Evolutionary conservation across 2,888 invertebrate species (phyloP).

Genomic region (Perithous albicinctus): DNA sequence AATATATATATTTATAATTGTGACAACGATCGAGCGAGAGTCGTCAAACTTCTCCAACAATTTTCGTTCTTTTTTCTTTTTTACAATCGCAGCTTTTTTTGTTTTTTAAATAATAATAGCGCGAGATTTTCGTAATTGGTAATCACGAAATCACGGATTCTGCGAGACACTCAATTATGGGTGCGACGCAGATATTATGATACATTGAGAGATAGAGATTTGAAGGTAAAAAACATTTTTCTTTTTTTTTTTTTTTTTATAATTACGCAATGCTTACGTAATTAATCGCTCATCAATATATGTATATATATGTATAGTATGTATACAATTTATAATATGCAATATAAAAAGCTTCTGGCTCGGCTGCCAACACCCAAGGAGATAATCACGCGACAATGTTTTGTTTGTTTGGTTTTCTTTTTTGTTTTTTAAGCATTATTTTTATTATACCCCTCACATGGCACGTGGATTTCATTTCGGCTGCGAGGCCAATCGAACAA

Average conservation of each 20-base stretch:
- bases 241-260: conserved; percentile 44
- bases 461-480: conserved; percentile 80
- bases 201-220: conserved; percentile 73
- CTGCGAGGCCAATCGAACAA: conserved; percentile 81
- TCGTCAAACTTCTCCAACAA: not conserved
- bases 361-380: conserved; percentile 75
- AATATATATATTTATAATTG: conserved; percentile 37
- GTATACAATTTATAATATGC: conserved; percentile 56
- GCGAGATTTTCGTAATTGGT: no score
- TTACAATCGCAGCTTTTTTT: not conserved
- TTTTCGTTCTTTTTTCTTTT: not conserved
- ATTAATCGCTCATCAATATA: conserved; percentile 71
- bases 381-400: conserved; percentile 65
- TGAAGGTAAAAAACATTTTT: conserved; percentile 74
- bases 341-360: conserved; percentile 75
- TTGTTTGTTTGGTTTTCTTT: conserved; percentile 14
- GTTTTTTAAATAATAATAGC: conserved; percentile 6
- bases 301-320: conserved; percentile 66
- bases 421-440: conserved; percentile 26
- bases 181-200: conserved; percentile 75
- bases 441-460: conserved; percentile 75
- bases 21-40: conserved; percentile 14
- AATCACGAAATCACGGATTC: conserved; percentile 38
- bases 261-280: conserved; percentile 72
- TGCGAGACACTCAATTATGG: conserved; percentile 72